Evolutionary conservation across 2,888 invertebrate genomes (phyloP).

Genomic region (Axea sp.): DNA sequence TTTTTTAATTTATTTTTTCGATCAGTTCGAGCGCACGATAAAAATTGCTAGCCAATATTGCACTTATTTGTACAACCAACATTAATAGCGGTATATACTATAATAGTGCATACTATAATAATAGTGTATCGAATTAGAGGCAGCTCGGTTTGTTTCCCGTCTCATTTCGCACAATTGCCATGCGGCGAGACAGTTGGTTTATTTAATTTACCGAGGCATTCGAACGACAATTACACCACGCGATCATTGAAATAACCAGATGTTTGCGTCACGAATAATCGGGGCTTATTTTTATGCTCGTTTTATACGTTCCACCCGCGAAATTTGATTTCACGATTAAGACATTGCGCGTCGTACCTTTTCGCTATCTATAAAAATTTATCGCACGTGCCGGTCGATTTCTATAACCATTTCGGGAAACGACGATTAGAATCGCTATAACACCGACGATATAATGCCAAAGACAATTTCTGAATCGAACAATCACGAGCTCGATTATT

Average conservation of each 20-base stretch:
- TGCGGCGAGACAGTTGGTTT: constrained; percentile 53
- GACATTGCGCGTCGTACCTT: constrained; percentile 4
- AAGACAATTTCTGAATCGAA: not conserved
- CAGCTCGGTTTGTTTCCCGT: constrained; percentile 53
- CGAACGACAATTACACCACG: constrained; percentile 51
- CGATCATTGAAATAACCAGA: constrained; percentile 56
- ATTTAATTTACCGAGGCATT: constrained; percentile 56
- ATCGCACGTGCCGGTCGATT: constrained; percentile 3
- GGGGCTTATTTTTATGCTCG: constrained; percentile 48
- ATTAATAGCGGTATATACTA: constrained; percentile 3
- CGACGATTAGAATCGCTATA: constrained; percentile 1
- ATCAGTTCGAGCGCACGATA: no score
- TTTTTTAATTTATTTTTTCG: not conserved
- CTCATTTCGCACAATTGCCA: constrained; percentile 57
- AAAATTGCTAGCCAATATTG: not conserved
- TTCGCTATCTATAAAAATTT: constrained; percentile 4
- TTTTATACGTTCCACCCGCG: not conserved
- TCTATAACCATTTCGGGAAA: constrained; percentile 17
- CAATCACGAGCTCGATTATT: not conserved
- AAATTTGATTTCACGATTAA: constrained; percentile 28
- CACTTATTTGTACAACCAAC: not conserved
- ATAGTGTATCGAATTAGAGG: constrained; percentile 49
- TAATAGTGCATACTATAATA: constrained; percentile 37
- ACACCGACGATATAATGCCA: not conserved
- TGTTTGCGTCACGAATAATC: constrained; percentile 38